phyloP scores from a whole-genome alignment of 1,140 invertebrate genomes.

The Hylaeus anthracinus region DNA sequence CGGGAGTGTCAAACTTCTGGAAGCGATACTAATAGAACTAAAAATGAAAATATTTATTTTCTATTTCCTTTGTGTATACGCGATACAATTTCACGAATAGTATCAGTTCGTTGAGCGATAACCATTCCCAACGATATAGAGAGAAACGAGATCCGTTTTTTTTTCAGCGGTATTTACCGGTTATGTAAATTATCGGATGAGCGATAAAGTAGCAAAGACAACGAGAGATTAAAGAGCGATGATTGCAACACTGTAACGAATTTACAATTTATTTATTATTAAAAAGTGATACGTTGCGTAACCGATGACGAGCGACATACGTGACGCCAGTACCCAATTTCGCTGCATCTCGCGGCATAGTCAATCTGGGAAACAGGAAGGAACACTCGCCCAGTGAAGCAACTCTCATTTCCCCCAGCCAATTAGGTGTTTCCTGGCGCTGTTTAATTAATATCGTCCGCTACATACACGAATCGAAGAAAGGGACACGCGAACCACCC shows the following conservation, averaged over 20 bases:
- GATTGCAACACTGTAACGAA: slow-evolving; percentile 51
- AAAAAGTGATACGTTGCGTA: slow-evolving; percentile 50
- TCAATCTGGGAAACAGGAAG: slow-evolving; percentile 39
- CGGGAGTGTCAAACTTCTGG: too few relatives aligned
- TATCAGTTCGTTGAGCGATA: not conserved
- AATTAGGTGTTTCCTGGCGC: slow-evolving; percentile 31
- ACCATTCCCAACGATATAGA: not conserved
- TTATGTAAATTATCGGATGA: slow-evolving; percentile 47
- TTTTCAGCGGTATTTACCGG: slow-evolving; percentile 21
- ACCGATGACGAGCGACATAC: slow-evolving; percentile 9
- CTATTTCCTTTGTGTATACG: too few relatives aligned
- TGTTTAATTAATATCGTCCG: slow-evolving; percentile 41
- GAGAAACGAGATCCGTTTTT: not conserved
- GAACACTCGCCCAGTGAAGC: not conserved
- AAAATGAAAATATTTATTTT: too few relatives aligned
- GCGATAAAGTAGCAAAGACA: slow-evolving; percentile 46
- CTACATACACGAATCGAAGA: slow-evolving; percentile 9
- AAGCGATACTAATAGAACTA: too few relatives aligned
- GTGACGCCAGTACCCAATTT: not conserved
- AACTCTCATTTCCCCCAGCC: slow-evolving; percentile 40
- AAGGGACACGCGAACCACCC: not conserved
- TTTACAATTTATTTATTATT: slow-evolving; percentile 44
- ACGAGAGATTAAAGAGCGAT: slow-evolving; percentile 50
- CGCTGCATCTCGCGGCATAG: not conserved
- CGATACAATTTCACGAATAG: too few relatives aligned